phyloP scores from a whole-genome alignment of 2,888 invertebrate species.

The Andrena praecox region DNA sequence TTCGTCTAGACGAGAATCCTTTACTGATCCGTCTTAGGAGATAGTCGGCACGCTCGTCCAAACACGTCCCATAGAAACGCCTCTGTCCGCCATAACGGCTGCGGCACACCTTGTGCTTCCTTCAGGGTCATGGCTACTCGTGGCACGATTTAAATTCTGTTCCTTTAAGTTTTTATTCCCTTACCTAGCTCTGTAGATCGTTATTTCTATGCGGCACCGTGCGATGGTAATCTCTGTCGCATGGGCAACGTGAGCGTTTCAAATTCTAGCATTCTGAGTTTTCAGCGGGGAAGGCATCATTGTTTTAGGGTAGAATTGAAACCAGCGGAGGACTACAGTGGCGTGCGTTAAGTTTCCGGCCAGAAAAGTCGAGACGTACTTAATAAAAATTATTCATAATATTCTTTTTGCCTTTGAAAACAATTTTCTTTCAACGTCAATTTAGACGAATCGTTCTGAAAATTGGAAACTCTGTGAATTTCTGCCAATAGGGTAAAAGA shows the following conservation, averaged over 20 bases:
- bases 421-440: no score
- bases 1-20: conserved; percentile 56
- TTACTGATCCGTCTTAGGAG: conserved; percentile 44
- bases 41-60: conserved; percentile 47
- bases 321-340: no score
- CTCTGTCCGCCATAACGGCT: conserved; percentile 2
- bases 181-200: neutral
- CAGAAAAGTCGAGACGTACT: no score
- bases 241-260: neutral
- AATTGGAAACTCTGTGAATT: no score
- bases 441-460: no score
- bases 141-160: neutral
- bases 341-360: no score
- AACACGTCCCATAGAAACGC: conserved; percentile 18
- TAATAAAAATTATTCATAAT: no score
- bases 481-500: no score
- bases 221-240: neutral
- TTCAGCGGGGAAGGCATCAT: no score
- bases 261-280: no score
- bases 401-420: no score
- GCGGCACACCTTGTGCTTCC: conserved; percentile 21
- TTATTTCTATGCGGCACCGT: neutral
- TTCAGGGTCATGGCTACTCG: conserved; percentile 17
- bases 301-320: no score
- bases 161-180: neutral